Percentiles rank a stretch among this genome's conserved stretches.
Conservation (phyloP, 2,113 vertebrate species). For the Tinamus guttatus region DNA sequence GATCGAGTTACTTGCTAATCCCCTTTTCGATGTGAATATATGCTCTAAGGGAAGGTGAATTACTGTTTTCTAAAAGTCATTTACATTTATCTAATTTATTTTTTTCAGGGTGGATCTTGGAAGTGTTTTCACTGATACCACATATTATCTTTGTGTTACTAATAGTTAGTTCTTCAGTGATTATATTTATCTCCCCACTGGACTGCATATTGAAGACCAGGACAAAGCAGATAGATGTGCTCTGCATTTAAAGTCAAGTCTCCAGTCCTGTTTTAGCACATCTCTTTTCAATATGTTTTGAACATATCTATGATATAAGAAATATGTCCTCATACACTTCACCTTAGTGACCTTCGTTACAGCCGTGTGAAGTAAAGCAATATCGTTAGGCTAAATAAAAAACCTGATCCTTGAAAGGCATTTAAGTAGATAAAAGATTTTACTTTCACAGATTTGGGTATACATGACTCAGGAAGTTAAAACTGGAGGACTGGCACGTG, state of each 20-base stretch:
- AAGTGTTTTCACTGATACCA: background rate
- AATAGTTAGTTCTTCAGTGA: slow-evolving; percentile 24
- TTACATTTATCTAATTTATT: background rate
- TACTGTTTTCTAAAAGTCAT: slow-evolving; percentile 4
- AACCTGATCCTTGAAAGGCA: background rate
- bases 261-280: background rate
- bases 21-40: background rate
- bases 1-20: slow-evolving; percentile 6
- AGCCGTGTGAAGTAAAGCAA: background rate
- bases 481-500: fast-evolving
- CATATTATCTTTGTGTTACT: slow-evolving; percentile 19
- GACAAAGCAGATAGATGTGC: slow-evolving; percentile 35
- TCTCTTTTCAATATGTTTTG: background rate
- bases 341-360: background rate
- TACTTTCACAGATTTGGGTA: background rate
- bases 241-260: slow-evolving; percentile 9
- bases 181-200: slow-evolving; percentile 39
- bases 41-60: background rate
- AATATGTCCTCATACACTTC: background rate
- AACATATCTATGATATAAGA: background rate
- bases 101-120: background rate
- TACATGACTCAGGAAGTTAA: background rate
- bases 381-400: no score
- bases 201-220: slow-evolving; percentile 3
- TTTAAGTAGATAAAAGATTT: background rate